phyloP scores from a whole-genome alignment of 1,140 invertebrate species.

The Aphaenogaster rudis region DNA sequence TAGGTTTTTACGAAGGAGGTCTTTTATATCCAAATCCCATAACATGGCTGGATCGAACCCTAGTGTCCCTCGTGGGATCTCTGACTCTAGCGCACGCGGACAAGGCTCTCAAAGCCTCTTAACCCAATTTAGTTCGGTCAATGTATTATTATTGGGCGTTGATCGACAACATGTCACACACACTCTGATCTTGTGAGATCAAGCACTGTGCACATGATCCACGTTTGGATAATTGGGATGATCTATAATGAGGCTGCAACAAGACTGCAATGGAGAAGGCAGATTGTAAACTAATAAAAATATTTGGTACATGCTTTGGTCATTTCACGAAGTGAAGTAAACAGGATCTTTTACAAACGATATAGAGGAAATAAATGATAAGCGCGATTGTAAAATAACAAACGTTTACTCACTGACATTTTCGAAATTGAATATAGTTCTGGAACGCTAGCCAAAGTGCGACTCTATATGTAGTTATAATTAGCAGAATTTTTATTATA shows the following conservation, averaged over 20 bases:
- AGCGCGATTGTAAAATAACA: slow-evolving; percentile 34
- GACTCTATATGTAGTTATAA: neutral
- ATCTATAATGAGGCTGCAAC: neutral
- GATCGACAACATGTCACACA: slow-evolving; percentile 28
- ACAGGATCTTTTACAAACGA: neutral
- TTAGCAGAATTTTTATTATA: slow-evolving; percentile 33
- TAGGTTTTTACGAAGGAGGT: slow-evolving; percentile 97
- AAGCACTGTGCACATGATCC: slow-evolving; percentile 16
- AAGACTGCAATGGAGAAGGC: slow-evolving; percentile 6
- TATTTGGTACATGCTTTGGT: slow-evolving; percentile 12
- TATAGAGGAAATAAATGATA: slow-evolving; percentile 24
- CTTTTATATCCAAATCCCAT: slow-evolving; percentile 94
- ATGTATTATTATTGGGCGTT: slow-evolving; percentile 30
- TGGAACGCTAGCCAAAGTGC: slow-evolving; percentile 7
- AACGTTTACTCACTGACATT: slow-evolving; percentile 47
- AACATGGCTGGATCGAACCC: slow-evolving; percentile 95
- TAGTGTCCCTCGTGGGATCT: slow-evolving; percentile 92
- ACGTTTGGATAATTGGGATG: neutral
- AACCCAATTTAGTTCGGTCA: slow-evolving; percentile 66
- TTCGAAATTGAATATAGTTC: slow-evolving; percentile 22
- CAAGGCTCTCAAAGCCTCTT: slow-evolving; percentile 82
- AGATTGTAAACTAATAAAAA: slow-evolving; percentile 40
- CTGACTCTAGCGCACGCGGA: slow-evolving; percentile 89
- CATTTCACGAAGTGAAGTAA: slow-evolving; percentile 2
- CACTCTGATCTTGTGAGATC: slow-evolving; percentile 41